These are phyloP conservation scores for Dione juno DNA, from an alignment of 2,888 invertebrate species.

Conservation along the genomic window DNA sequence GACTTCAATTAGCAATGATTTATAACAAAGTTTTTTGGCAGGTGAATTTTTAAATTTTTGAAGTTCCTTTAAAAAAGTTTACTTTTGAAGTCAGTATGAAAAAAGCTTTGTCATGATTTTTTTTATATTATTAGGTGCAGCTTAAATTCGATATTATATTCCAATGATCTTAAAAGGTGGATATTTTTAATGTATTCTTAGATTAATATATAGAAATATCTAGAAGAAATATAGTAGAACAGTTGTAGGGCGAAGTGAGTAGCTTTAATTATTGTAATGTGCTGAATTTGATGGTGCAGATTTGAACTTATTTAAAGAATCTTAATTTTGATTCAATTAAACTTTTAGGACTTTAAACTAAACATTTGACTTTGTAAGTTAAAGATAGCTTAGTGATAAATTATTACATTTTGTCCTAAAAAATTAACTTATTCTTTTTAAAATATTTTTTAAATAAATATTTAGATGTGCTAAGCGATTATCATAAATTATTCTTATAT, in stretches of 20 bases:
- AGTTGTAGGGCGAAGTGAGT: conserved; percentile 30
- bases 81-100: not conserved
- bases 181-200: conserved; percentile 43
- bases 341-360: not conserved
- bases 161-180: conserved; percentile 54
- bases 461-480: not conserved
- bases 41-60: not conserved
- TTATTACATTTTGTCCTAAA: not conserved
- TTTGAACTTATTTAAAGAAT: conserved; percentile 32
- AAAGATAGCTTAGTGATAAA: not conserved
- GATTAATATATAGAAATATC: conserved; percentile 41
- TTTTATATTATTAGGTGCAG: not conserved
- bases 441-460: not conserved
- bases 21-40: not conserved
- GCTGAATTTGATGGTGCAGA: conserved; percentile 75
- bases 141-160: conserved; percentile 39
- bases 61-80: not conserved
- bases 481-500: not conserved
- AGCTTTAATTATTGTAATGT: conserved; percentile 54
- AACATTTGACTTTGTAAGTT: not conserved
- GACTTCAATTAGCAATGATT: not conserved
- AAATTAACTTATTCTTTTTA: not conserved
- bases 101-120: not conserved
- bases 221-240: conserved; percentile 8
- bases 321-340: not conserved